A percentile compares a stretch with the other conserved stretches of the same genome.
These are phyloP conservation scores for Geodia barretti DNA, from an alignment of 37 sponge, comb jelly and placozoan genomes.

Conservation along the genomic window DNA sequence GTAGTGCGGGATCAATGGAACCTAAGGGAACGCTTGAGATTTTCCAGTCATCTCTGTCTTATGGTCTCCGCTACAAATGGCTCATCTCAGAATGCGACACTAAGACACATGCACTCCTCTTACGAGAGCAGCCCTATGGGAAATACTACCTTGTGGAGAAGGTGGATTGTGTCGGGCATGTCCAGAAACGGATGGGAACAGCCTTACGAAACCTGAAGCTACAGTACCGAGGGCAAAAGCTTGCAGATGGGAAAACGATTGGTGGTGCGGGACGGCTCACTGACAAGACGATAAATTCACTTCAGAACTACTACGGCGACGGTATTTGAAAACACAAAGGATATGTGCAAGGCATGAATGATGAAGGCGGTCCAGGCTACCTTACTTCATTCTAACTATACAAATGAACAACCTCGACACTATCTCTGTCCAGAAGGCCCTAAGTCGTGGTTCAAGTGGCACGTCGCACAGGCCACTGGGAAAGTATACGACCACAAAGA, in stretches of 20 bases:
- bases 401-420: constrained; percentile 33
- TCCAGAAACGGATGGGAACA: constrained; percentile 42
- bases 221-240: constrained; percentile 8
- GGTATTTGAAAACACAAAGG: constrained; percentile 23
- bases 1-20: constrained; percentile 11
- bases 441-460: constrained; percentile 31
- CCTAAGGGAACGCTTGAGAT: neutral
- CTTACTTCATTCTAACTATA: constrained; percentile 10
- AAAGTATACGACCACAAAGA: neutral
- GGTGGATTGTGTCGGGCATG: constrained; percentile 38
- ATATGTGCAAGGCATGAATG: constrained; percentile 27
- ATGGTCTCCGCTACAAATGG: constrained; percentile 1
- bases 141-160: constrained; percentile 5
- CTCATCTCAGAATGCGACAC: constrained; percentile 23
- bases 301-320: constrained; percentile 48
- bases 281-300: constrained; percentile 3
- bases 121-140: constrained; percentile 36
- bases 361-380: constrained; percentile 25
- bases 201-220: constrained; percentile 17
- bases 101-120: constrained; percentile 7
- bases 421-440: constrained; percentile 21
- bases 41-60: neutral
- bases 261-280: constrained; percentile 39
- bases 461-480: constrained; percentile 2
- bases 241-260: constrained; percentile 31